phyloP scores from a whole-genome alignment of 2,113 vertebrate species.

The Phylloscopus whistleri region DNA sequence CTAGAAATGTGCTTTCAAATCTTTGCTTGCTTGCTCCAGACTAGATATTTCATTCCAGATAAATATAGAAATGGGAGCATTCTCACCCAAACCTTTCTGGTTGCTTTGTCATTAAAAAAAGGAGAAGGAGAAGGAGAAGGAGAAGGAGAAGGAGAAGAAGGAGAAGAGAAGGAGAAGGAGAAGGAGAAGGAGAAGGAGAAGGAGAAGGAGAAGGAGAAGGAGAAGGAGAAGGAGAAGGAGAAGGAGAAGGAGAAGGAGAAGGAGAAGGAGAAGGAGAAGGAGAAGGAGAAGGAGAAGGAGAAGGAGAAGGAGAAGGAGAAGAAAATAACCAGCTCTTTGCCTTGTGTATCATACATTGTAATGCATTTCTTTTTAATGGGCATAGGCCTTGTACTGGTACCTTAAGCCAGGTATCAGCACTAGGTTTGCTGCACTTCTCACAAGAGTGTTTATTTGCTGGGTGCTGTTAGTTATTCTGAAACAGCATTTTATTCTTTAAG shows the following conservation, averaged over 20 bases:
- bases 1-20: not conserved
- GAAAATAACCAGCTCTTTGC: not conserved
- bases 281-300: not conserved
- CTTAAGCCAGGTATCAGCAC: not conserved
- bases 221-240: not conserved
- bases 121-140: not conserved
- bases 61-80: not conserved
- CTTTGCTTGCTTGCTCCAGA: not conserved
- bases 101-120: not conserved
- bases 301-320: rapidly evolving
- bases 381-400: not conserved
- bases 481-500: not conserved
- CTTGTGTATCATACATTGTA: not conserved
- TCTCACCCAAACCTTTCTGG: not conserved
- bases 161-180: rapidly evolving
- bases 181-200: rapidly evolving
- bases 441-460: not conserved
- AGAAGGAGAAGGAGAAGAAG: rapidly evolving
- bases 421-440: not conserved
- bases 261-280: not conserved
- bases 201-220: not conserved
- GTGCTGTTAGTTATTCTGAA: not conserved
- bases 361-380: not conserved
- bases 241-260: not conserved
- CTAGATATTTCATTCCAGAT: not conserved